Evolutionary conservation across 2,888 invertebrate genomes (phyloP).

Genomic region (Hybos culiciformis): DNA sequence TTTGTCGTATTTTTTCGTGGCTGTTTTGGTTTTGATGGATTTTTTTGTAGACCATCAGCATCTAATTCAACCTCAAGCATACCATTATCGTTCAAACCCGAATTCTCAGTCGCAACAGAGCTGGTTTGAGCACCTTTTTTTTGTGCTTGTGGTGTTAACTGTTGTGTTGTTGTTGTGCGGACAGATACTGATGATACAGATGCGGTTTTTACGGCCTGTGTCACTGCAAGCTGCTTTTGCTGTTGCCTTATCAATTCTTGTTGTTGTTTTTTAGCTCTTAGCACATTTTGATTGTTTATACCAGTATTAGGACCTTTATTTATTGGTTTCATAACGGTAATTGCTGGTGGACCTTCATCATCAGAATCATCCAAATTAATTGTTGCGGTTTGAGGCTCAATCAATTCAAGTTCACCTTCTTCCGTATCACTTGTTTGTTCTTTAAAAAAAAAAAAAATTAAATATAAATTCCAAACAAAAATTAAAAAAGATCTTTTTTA

Average conservation of each 20-base stretch:
- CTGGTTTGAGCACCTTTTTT: no score
- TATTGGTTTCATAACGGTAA: neutral
- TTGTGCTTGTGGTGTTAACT: conserved; percentile 26
- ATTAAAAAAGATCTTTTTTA: no score
- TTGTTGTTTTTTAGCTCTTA: neutral
- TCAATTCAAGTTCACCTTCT: conserved; percentile 35
- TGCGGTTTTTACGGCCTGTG: conserved; percentile 15
- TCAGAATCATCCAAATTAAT: conserved; percentile 35
- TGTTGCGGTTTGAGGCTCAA: conserved; percentile 33
- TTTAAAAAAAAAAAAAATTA: no score
- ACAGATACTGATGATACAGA: neutral
- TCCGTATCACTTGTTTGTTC: conserved; percentile 34
- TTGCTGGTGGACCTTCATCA: conserved; percentile 23
- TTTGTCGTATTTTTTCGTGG: conserved; percentile 32
- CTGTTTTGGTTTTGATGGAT: conserved; percentile 22
- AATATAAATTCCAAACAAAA: no score
- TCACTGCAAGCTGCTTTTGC: neutral
- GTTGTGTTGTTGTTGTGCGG: no score
- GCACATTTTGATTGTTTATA: neutral
- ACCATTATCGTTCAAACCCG: no score
- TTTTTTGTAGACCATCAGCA: conserved; percentile 15
- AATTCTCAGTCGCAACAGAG: no score
- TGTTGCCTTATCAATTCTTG: conserved; percentile 6
- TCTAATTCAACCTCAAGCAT: conserved; percentile 30
- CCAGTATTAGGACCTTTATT: neutral